Percentiles rank a stretch among this genome's conserved stretches.
phyloP scores from a whole-genome alignment of 2,797 vertebrate genomes.

The Buphagus erythrorhynchus region DNA sequence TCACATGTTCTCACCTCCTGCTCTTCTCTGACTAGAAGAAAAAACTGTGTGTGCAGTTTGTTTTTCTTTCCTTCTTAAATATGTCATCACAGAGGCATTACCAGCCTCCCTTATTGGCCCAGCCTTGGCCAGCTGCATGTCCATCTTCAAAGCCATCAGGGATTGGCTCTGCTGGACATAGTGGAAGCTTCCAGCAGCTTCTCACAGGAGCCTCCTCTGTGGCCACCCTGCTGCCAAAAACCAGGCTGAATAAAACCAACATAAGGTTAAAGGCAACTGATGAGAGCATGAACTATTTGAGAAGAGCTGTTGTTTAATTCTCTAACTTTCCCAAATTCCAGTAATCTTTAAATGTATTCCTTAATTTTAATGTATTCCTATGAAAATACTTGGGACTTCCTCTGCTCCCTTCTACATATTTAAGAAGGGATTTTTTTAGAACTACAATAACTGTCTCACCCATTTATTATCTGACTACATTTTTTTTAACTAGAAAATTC shows the following conservation, averaged over 20 bases:
- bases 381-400: not conserved
- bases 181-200: not conserved
- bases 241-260: not conserved
- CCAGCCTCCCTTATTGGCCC: rapidly evolving
- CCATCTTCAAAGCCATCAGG: not conserved
- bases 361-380: not conserved
- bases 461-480: not conserved
- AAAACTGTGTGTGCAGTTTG: not conserved
- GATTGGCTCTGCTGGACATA: not conserved
- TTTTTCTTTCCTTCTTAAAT: not conserved
- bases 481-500: not conserved
- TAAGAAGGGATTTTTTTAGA: not conserved
- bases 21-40: not conserved
- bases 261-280: not conserved
- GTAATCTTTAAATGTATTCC: not conserved
- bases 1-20: not conserved
- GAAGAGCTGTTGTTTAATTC: not conserved
- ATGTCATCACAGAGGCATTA: rapidly evolving
- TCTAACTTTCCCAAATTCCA: not conserved
- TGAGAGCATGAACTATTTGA: not conserved
- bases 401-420: not conserved
- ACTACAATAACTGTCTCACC: not conserved
- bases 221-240: not conserved
- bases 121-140: not conserved
- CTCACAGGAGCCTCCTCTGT: not conserved